Evolutionary conservation across 2,888 invertebrate species (phyloP).

Genomic region (Drosophila niveifrons): DNA sequence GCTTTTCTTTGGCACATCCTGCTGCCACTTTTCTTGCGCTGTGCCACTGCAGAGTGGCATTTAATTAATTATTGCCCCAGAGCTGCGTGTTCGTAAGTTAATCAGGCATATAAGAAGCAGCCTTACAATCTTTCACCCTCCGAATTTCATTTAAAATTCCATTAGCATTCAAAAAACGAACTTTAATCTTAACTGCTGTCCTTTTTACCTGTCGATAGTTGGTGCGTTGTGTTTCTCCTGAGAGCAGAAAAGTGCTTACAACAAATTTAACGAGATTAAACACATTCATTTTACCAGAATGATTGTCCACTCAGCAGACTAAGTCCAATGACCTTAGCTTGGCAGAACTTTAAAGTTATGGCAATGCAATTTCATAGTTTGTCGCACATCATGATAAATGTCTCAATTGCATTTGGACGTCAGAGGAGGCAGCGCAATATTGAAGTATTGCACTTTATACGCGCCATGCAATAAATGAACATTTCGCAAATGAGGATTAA

Average conservation of each 20-base stretch:
- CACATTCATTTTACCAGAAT: not conserved
- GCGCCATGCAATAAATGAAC: not conserved
- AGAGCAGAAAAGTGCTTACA: not conserved
- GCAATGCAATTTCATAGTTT: conserved; percentile 37
- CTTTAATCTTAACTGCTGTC: not conserved
- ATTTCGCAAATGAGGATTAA: conserved; percentile 6
- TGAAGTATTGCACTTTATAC: conserved; percentile 14
- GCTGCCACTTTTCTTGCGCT: conserved; percentile 4
- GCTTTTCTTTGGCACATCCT: not conserved
- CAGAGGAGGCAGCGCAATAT: conserved; percentile 5
- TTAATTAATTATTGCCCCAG: conserved; percentile 49
- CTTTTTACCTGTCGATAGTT: conserved; percentile 1
- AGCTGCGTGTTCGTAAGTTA: conserved; percentile 25
- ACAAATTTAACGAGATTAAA: not conserved
- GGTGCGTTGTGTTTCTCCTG: too few relatives aligned
- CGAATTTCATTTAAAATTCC: conserved; percentile 40
- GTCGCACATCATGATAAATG: not conserved
- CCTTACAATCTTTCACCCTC: conserved; percentile 5
- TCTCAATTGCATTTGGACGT: conserved; percentile 21
- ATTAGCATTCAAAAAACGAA: conserved; percentile 21
- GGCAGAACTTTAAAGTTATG: conserved; percentile 20
- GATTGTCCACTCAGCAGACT: not conserved
- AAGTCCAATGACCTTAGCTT: conserved; percentile 36
- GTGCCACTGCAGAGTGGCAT: conserved; percentile 20
- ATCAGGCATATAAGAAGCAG: conserved; percentile 19